These are phyloP conservation scores for Petrolisthes manimaculis DNA, from an alignment of 2,888 invertebrate species.

Conservation along the genomic window DNA sequence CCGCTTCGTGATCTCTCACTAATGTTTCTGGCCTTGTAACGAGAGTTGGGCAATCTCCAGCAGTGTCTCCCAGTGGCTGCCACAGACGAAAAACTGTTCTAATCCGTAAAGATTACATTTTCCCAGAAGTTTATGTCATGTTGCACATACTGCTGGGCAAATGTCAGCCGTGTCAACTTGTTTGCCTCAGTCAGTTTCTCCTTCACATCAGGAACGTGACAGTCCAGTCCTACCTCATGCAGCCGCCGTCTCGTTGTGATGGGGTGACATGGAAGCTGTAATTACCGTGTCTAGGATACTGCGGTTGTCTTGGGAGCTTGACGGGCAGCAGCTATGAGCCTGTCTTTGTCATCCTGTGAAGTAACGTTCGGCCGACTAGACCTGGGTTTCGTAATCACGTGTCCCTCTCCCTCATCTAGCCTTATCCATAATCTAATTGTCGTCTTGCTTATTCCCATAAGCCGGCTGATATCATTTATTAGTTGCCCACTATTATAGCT, in stretches of 20 bases:
- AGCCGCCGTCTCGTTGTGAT: not conserved
- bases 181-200: not conserved
- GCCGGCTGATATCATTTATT: not conserved
- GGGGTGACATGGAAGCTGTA: not conserved
- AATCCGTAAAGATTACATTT: not conserved
- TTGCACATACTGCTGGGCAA: not conserved
- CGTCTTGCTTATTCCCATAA: not conserved
- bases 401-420: not conserved
- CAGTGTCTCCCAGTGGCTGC: not conserved
- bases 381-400: slow-evolving; percentile 6
- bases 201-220: not conserved
- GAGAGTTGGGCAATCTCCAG: not conserved
- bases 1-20: not conserved
- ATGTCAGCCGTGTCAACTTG: not conserved
- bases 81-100: not conserved
- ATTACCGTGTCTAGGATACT: not conserved
- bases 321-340: not conserved
- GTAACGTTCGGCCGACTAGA: not conserved
- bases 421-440: not conserved
- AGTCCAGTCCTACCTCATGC: not conserved
- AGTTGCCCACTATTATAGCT: not conserved
- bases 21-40: not conserved
- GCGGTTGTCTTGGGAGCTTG: not conserved
- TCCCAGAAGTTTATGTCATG: not conserved
- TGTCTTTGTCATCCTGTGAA: not conserved